These are phyloP conservation scores for Charaxes varanes DNA, from an alignment of 1,140 invertebrate species.

Conservation along the genomic window DNA sequence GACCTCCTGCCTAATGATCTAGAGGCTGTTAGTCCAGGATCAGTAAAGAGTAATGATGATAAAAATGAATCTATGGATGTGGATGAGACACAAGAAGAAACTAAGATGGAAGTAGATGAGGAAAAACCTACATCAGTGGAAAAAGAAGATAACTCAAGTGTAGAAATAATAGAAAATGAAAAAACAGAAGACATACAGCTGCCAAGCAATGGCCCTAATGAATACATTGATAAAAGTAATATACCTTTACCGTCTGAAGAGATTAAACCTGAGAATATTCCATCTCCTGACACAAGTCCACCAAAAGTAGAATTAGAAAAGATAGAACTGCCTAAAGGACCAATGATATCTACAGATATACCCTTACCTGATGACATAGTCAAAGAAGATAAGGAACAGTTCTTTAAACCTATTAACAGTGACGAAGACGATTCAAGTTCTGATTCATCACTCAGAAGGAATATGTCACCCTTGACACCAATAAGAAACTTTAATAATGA, in stretches of 20 bases:
- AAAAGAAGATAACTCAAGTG: conserved; percentile 74
- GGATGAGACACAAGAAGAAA: conserved; percentile 37
- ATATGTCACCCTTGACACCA: conserved; percentile 66
- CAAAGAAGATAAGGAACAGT: conserved; percentile 42
- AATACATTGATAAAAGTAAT: conserved; percentile 40
- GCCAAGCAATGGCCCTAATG: conserved; percentile 68
- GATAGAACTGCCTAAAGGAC: conserved; percentile 52
- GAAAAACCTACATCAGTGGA: conserved; percentile 76
- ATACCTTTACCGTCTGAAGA: conserved; percentile 54
- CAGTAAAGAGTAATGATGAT: conserved; percentile 76
- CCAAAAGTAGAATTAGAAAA: conserved; percentile 48
- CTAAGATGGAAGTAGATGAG: conserved; percentile 47
- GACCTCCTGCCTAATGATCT: conserved; percentile 83
- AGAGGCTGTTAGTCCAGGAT: conserved; percentile 86
- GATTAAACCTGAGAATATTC: conserved; percentile 58
- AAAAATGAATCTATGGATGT: conserved; percentile 50
- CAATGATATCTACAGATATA: conserved; percentile 41
- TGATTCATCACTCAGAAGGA: conserved; percentile 53
- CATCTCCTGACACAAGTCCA: conserved; percentile 45
- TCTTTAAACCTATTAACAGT: conserved; percentile 54
- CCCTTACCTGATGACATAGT: conserved; percentile 49
- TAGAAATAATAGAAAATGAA: conserved; percentile 32
- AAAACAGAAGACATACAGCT: conserved; percentile 74
- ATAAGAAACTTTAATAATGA: conserved; percentile 66
- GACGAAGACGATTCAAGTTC: conserved; percentile 61